A percentile compares a stretch with the other conserved stretches of the same genome.
Evolutionary conservation across 1,140 invertebrate genomes (phyloP).

Genomic region (Aphelinus certus): DNA sequence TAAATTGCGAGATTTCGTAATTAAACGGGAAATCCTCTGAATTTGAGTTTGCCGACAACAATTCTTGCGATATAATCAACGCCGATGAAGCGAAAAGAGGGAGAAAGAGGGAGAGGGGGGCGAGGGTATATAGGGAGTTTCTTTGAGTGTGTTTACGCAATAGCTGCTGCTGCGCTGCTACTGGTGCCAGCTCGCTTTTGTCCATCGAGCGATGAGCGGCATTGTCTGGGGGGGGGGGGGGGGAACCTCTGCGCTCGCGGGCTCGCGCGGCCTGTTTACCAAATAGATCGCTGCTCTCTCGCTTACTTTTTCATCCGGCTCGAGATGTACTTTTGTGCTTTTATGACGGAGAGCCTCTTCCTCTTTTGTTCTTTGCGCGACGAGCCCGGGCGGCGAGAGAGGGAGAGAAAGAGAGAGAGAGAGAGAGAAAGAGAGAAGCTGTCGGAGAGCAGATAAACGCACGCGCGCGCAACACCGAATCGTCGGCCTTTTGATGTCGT

Average conservation of each 20-base stretch:
- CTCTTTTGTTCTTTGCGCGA: conserved; percentile 60
- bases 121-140: conserved; percentile 22
- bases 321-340: conserved; percentile 61
- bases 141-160: conserved; percentile 65
- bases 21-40: too few relatives aligned
- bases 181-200: conserved; percentile 46
- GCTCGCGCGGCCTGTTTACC: conserved; percentile 57
- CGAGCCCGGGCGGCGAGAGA: neutral
- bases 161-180: conserved; percentile 49
- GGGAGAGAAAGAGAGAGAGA: conserved; percentile 29
- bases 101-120: too few relatives aligned
- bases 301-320: conserved; percentile 14
- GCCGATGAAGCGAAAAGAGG: too few relatives aligned
- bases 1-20: too few relatives aligned
- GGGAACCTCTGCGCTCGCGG: conserved; percentile 11
- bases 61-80: too few relatives aligned
- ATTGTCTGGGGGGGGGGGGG: conserved; percentile 39
- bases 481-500: conserved; percentile 10
- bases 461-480: conserved; percentile 19
- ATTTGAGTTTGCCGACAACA: too few relatives aligned
- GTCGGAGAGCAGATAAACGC: conserved; percentile 33
- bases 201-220: conserved; percentile 63
- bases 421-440: conserved; percentile 26
- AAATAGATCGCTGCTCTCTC: conserved; percentile 58
- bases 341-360: conserved; percentile 52